Base-by-base conservation (phyloP, 2,888 invertebrate genomes). In the Thalpophila matura region DNA sequence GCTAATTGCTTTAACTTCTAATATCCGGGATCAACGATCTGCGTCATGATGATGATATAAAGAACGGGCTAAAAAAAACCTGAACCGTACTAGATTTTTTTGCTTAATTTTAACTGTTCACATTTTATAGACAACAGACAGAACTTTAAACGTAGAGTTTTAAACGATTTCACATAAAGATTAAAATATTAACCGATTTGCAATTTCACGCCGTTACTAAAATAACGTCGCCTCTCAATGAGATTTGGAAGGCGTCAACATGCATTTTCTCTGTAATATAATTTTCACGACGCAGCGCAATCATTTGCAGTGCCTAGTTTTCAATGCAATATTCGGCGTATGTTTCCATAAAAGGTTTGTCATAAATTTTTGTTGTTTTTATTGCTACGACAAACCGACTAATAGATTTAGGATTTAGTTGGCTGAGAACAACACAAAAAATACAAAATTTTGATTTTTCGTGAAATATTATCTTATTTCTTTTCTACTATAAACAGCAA, bases 1-100 rank as follows among this genome's bases (percentile, higher is more conserved):
- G 6, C 1, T 67, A 54, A 73, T 67, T 60, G 42, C 40, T 29
- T 18, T 43, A 24, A 20, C 37, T 54, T 31, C 4, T 54, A 33
- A 16, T 18, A 60, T 73, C 73, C 76, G 73, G 73, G 76, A 60
- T 75, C 65, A 65, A 60, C 7, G 71, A 2, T 62, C 56, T 37
- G 4, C 4, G 18, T 18, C n/a, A 16, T 18, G 14, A 37, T 9
- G 16, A 22, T 56, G 31, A 22, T n/a, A 58, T 29, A 12, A 37
- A 27, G 14, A n/a, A 20, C 1, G n/a, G n/a, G n/a, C 18, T 14
- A 27, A 9, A 26, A 37, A 43, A 51, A 49, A 38, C 12, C 20
- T 10, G 1, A 29, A 38, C 2, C 9, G 5, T 16, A 26, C 20
- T 6, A 33, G 2, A 24, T 67, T 58, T 71, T 49, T 47, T 61